Evolutionary conservation across 2,888 invertebrate genomes (phyloP).

Genomic region (Noctua janthina): DNA sequence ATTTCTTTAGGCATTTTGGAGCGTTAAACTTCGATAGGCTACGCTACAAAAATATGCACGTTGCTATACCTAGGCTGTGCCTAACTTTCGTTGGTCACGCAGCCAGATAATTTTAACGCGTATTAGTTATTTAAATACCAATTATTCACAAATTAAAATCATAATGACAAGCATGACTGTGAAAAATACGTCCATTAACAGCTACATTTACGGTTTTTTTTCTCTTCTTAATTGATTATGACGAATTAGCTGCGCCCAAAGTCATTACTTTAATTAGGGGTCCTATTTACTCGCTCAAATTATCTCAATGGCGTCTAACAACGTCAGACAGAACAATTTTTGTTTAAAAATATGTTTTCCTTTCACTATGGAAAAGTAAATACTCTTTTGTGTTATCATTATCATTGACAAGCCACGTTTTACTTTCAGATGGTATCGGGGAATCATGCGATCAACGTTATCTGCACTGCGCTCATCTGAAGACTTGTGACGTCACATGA

Average conservation of each 20-base stretch:
- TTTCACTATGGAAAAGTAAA: slow-evolving; percentile 53
- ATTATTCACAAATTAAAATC: slow-evolving; percentile 33
- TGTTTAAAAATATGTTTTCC: slow-evolving; percentile 24
- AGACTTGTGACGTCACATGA: slow-evolving; percentile 69
- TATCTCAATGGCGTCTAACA: slow-evolving; percentile 22
- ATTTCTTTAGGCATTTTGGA: background rate
- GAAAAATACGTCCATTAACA: slow-evolving; percentile 30
- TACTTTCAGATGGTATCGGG: slow-evolving; percentile 83
- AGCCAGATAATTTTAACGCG: background rate
- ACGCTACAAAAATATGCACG: background rate
- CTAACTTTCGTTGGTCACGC: slow-evolving; percentile 6
- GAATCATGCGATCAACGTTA: slow-evolving; percentile 84
- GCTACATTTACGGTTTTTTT: slow-evolving; percentile 44
- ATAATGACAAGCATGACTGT: slow-evolving; percentile 34
- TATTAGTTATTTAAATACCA: slow-evolving; percentile 10
- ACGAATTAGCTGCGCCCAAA: slow-evolving; percentile 45
- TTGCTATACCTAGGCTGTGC: too few species aligned
- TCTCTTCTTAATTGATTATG: slow-evolving; percentile 39
- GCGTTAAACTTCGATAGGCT: background rate
- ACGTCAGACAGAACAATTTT: slow-evolving; percentile 15
- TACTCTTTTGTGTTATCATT: slow-evolving; percentile 64
- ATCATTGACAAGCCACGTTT: slow-evolving; percentile 68
- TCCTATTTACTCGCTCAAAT: slow-evolving; percentile 31
- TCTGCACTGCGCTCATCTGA: slow-evolving; percentile 79
- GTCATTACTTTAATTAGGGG: slow-evolving; percentile 51